phyloP scores from a whole-genome alignment of 2,113 vertebrate genomes.

The Trochalopteron elliotii region DNA sequence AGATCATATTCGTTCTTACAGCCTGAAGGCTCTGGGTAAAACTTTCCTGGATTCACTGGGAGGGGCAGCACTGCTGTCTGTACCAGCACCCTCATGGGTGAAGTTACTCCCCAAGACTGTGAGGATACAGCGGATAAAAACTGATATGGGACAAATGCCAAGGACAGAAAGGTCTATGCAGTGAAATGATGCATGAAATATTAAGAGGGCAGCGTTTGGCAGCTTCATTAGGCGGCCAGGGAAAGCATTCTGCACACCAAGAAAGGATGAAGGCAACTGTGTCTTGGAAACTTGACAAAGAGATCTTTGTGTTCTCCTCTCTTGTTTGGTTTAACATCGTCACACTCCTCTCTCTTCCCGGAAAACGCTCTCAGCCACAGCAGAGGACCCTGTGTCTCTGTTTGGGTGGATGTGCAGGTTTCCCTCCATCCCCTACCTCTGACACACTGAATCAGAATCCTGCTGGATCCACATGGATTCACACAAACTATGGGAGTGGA shows the following conservation, averaged over 20 bases:
- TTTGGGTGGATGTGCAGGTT: not conserved
- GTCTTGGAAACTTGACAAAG: conserved; percentile 48
- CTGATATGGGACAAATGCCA: not conserved
- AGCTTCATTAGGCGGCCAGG: conserved; percentile 26
- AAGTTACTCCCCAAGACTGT: not conserved
- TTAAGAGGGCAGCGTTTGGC: not conserved
- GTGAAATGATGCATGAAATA: conserved; percentile 26
- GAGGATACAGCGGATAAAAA: not conserved
- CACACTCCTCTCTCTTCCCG: not conserved
- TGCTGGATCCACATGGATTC: conserved; percentile 45
- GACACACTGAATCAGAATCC: conserved; percentile 30
- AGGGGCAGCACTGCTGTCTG: not conserved
- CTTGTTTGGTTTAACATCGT: not conserved
- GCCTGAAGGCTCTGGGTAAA: not conserved
- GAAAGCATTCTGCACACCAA: conserved; percentile 15
- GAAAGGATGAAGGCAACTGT: conserved; percentile 47
- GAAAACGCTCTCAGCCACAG: not conserved
- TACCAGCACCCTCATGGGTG: not conserved
- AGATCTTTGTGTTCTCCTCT: conserved; percentile 36
- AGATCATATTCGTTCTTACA: not conserved
- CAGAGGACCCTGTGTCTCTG: conserved; percentile 12
- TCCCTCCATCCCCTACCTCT: not conserved
- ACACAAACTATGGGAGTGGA: conserved; percentile 31
- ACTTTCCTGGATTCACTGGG: not conserved
- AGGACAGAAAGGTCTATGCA: not conserved